Evolutionary conservation across 2,113 vertebrate species (phyloP), one percentile per base, ranked within the genome.

Genomic region (Alosa alosa): DNA sequence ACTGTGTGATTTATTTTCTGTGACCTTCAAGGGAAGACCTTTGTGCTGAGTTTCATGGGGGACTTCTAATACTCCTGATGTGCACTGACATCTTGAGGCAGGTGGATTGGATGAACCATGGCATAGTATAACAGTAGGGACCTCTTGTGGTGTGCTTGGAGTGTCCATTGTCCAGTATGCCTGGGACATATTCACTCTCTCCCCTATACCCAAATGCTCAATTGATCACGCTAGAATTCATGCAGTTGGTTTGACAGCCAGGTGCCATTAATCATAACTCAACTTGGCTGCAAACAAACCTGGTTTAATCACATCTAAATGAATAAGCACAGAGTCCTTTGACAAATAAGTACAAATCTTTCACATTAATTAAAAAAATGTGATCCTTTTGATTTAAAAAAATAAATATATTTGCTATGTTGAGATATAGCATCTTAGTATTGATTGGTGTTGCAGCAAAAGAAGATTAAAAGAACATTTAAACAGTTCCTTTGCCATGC

Each of bases 281-380:
- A 39, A 18, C 72, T 39, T 78, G 72, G 72, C 31, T 39, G 31
- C 11, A 41, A 78, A 78, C 31, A 78, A 78, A 36, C 31, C 31
- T 39, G 13, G 15, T 39, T 78, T 39, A 78, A 78, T 78, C 72
- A 78, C 72, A 17, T 39, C 31, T 36, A 39, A 39, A 78, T 39
- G 72, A 78, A 78, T 78, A 78, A 78, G 72, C 72, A 78, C 72
- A 78, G 25, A 75, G 31, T 78, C 31, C 64, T 36, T 72, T 39
- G 31, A 78, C 72, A 78, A 78, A 78, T 2, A 36, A 78, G 72
- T 0, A 78, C 31, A 78, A 78, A 78, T 39, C 72, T 78, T 78
- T 78, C 64, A 72, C n/a, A 13, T 36, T 72, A 4, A 72, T 36
- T 36, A 36, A 72, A 72, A 72, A 36, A 17, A 1, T 72, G 64